Evolutionary conservation across 2,888 invertebrate species (phyloP).

Genomic region (Pristionchus japonicus): DNA sequence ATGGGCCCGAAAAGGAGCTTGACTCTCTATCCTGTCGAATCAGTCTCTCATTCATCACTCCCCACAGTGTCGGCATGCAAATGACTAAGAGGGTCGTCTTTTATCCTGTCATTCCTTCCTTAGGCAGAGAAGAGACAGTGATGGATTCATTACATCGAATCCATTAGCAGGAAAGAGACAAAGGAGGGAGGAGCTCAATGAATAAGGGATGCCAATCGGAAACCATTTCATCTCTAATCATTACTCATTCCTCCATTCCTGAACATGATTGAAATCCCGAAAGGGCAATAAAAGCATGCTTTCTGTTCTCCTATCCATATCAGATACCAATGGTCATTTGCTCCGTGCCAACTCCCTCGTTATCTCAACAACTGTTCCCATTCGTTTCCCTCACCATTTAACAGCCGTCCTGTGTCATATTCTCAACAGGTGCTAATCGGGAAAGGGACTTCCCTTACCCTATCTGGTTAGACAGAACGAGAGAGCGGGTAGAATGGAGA

Average conservation of each 20-base stretch:
- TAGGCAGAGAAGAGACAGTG: not conserved
- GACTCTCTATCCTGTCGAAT: not conserved
- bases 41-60: not conserved
- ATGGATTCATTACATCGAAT: conserved; percentile 18
- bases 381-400: not conserved
- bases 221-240: not conserved
- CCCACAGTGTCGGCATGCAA: not conserved
- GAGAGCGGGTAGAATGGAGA: not conserved
- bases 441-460: not conserved
- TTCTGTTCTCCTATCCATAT: no score
- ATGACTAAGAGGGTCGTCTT: conserved; percentile 33
- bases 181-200: conserved; percentile 12
- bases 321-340: not conserved
- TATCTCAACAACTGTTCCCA: not conserved
- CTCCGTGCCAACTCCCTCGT: not conserved
- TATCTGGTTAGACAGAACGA: not conserved
- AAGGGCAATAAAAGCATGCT: not conserved
- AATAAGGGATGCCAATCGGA: not conserved
- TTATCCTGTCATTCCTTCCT: not conserved
- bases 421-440: conserved; percentile 33
- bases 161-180: not conserved
- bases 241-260: not conserved
- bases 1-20: not conserved
- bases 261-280: not conserved
- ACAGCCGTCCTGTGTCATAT: conserved; percentile 34